Evolutionary conservation across 2,888 invertebrate species (phyloP).

Genomic region (Drosophila greeni): DNA sequence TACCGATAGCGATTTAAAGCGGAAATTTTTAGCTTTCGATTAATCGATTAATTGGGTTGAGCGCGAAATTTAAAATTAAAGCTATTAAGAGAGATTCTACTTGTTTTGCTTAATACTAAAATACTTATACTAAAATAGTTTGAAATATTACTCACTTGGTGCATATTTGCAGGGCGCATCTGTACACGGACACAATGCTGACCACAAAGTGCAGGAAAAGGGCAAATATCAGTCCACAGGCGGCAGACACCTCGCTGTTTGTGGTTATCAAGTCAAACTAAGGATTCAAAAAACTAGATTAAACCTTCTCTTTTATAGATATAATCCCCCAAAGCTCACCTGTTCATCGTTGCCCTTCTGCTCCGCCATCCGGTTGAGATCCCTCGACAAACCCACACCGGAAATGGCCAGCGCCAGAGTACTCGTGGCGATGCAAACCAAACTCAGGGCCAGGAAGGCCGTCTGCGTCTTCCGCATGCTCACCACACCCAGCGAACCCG

Average conservation of each 20-base stretch:
- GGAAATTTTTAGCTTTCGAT: background rate
- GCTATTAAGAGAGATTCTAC: background rate
- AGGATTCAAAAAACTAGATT: slow-evolving; percentile 17
- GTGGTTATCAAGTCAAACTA: slow-evolving; percentile 74
- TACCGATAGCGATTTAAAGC: background rate
- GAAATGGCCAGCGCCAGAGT: slow-evolving; percentile 78
- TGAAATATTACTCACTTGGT: slow-evolving; percentile 74
- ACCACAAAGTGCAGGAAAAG: slow-evolving; percentile 77
- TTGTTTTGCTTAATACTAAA: background rate
- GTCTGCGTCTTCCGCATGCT: slow-evolving; percentile 78
- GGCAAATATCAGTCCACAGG: slow-evolving; percentile 76
- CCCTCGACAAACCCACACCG: slow-evolving; percentile 77
- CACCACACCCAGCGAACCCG: slow-evolving; percentile 78
- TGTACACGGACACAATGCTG: slow-evolving; percentile 78
- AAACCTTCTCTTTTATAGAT: background rate
- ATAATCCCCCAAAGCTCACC: slow-evolving; percentile 41
- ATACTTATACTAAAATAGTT: background rate
- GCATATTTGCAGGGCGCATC: slow-evolving; percentile 77
- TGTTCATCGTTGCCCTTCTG: slow-evolving; percentile 47
- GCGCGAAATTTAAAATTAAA: background rate
- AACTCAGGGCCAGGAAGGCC: slow-evolving; percentile 77
- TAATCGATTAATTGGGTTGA: background rate
- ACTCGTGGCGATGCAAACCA: slow-evolving; percentile 78
- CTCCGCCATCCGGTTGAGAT: slow-evolving; percentile 75
- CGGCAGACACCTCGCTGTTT: slow-evolving; percentile 76